These are phyloP conservation scores for Tenebrosternarchus preto DNA, from an alignment of 2,113 vertebrate genomes.

Conservation along the genomic window DNA sequence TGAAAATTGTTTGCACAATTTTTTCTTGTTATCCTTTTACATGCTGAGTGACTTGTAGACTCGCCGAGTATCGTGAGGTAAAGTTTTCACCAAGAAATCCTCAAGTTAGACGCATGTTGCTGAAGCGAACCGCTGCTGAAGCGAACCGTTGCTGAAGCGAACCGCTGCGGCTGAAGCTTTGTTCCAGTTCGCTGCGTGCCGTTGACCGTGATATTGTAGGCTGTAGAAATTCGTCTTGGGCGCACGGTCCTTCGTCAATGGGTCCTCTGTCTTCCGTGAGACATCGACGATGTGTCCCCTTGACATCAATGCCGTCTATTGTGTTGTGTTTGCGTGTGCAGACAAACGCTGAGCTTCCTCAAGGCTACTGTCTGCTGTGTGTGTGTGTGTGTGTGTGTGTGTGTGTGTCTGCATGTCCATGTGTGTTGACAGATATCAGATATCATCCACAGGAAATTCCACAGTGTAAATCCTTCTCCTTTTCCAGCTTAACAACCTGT, in stretches of 20 bases:
- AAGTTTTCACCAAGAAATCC: neutral
- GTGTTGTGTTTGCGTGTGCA: slow-evolving; percentile 49
- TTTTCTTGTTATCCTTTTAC: neutral
- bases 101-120: neutral
- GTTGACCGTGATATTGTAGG: slow-evolving; percentile 6
- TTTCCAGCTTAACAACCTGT: slow-evolving; percentile 20
- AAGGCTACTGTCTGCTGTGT: slow-evolving; percentile 43
- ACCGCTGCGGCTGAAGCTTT: slow-evolving; percentile 8
- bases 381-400: slow-evolving; percentile 36
- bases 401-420: slow-evolving; percentile 38
- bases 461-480: slow-evolving; percentile 44
- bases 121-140: neutral
- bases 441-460: slow-evolving; percentile 59
- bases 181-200: neutral
- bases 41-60: slow-evolving; percentile 2
- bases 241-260: slow-evolving; percentile 10
- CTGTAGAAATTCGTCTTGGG: slow-evolving; percentile 16
- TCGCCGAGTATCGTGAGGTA: neutral
- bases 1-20: slow-evolving; percentile 11
- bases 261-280: slow-evolving; percentile 9
- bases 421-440: slow-evolving; percentile 46
- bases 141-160: neutral
- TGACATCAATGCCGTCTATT: slow-evolving; percentile 50
- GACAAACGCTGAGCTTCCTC: slow-evolving; percentile 49
- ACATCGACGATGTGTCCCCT: slow-evolving; percentile 5